phyloP scores from a whole-genome alignment of 1,140 invertebrate species.

The Magallana ariakensis region DNA sequence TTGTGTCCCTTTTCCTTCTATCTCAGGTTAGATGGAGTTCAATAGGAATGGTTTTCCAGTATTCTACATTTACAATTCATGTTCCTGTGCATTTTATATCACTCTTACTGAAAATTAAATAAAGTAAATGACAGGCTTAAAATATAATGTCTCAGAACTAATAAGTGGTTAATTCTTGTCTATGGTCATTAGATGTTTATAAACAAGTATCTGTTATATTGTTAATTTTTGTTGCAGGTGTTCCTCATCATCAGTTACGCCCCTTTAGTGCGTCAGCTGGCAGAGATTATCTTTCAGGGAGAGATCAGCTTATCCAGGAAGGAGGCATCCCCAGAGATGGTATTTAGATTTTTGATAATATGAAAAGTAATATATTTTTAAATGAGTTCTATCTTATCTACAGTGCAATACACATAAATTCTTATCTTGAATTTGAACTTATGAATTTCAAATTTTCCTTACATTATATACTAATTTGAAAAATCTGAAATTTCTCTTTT shows the following conservation, averaged over 20 bases:
- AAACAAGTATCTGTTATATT: neutral
- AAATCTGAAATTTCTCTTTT: too few species aligned
- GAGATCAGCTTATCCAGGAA: constrained; percentile 65
- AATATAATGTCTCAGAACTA: too few species aligned
- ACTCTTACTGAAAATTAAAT: too few species aligned
- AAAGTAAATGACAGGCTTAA: too few species aligned
- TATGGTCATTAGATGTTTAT: neutral
- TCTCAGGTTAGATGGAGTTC: constrained; percentile 86
- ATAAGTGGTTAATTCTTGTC: neutral
- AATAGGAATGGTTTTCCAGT: neutral
- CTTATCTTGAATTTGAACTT: too few species aligned
- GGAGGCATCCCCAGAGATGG: constrained; percentile 71
- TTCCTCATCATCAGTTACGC: constrained; percentile 95
- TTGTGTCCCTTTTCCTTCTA: constrained; percentile 93
- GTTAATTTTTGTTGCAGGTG: constrained; percentile 80
- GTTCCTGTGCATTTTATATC: too few species aligned
- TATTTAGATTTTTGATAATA: constrained; percentile 50
- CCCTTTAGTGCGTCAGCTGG: constrained; percentile 92
- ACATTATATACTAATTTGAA: too few species aligned
- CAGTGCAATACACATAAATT: too few species aligned
- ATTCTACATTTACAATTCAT: too few species aligned
- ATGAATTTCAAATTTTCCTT: too few species aligned
- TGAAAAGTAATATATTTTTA: too few species aligned
- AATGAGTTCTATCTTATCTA: too few species aligned
- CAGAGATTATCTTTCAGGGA: constrained; percentile 89